Evolutionary conservation across 1,140 invertebrate species (phyloP).

Genomic region (Cotesia chilonis): DNA sequence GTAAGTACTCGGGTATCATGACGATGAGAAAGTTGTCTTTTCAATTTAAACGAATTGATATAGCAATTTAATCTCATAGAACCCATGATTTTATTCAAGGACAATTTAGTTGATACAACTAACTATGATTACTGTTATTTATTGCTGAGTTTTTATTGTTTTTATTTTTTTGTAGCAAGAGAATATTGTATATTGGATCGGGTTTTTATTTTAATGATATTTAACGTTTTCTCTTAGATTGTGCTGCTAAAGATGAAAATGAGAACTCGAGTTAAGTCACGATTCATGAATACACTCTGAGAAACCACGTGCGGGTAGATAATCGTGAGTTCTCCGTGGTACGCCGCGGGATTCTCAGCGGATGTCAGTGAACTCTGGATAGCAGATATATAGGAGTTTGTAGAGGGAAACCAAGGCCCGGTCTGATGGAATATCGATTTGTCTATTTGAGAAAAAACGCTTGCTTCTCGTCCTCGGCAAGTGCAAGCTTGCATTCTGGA

Average conservation of each 20-base stretch:
- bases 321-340: slow-evolving; percentile 20
- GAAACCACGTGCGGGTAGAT: slow-evolving; percentile 15
- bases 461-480: slow-evolving; percentile 39
- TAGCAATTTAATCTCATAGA: neutral
- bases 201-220: too few relatives aligned
- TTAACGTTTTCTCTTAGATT: too few relatives aligned
- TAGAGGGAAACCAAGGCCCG: slow-evolving; percentile 40
- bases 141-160: too few relatives aligned
- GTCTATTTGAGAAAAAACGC: slow-evolving; percentile 41
- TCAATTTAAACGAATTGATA: neutral
- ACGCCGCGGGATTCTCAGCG: slow-evolving; percentile 26
- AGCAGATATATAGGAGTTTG: neutral
- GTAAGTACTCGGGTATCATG: slow-evolving; percentile 48
- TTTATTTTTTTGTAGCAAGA: too few relatives aligned
- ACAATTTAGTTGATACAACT: too few relatives aligned
- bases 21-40: slow-evolving; percentile 46
- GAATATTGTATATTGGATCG: too few relatives aligned
- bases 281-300: slow-evolving; percentile 16
- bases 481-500: neutral
- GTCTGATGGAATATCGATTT: slow-evolving; percentile 49
- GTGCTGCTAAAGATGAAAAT: neutral
- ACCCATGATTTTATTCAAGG: too few relatives aligned
- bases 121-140: too few relatives aligned
- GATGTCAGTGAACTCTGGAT: slow-evolving; percentile 45
- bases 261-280: slow-evolving; percentile 15